These are phyloP conservation scores for Dicerorhinus sumatrensis DNA, from an alignment of 2,113 vertebrate species.

Conservation along the genomic window DNA sequence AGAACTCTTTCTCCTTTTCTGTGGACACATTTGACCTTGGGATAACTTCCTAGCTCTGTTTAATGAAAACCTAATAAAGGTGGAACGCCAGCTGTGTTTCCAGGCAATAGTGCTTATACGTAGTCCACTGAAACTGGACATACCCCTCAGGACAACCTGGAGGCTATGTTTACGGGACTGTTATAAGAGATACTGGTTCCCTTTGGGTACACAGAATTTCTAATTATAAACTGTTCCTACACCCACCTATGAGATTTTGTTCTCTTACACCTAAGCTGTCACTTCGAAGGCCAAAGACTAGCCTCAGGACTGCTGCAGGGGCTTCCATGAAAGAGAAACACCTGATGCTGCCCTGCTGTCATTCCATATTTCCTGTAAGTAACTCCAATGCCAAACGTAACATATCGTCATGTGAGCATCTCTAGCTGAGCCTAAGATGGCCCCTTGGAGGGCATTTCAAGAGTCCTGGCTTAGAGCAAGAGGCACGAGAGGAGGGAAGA, in stretches of 20 bases:
- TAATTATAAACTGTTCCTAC: background rate
- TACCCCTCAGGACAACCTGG: background rate
- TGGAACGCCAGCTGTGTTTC: background rate
- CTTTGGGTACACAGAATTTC: background rate
- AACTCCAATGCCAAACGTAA: background rate
- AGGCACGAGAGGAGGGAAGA: background rate
- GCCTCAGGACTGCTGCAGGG: background rate
- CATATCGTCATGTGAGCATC: too few species aligned
- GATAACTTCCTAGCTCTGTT: background rate
- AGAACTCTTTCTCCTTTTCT: background rate
- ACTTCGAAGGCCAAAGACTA: background rate
- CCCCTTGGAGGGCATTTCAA: background rate
- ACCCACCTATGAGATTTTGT: background rate
- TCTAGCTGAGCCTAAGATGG: background rate
- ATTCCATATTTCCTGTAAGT: background rate
- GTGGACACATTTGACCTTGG: background rate
- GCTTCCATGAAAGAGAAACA: background rate
- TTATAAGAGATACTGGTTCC: background rate
- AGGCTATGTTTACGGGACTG: background rate
- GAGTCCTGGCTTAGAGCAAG: background rate
- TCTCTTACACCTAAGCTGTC: background rate
- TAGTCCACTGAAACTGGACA: background rate
- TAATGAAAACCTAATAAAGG: background rate
- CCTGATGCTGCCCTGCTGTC: background rate
- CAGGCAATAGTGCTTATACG: background rate